These are phyloP conservation scores for Epinotia brunnichana DNA, from an alignment of 2,888 invertebrate species.

Conservation along the genomic window DNA sequence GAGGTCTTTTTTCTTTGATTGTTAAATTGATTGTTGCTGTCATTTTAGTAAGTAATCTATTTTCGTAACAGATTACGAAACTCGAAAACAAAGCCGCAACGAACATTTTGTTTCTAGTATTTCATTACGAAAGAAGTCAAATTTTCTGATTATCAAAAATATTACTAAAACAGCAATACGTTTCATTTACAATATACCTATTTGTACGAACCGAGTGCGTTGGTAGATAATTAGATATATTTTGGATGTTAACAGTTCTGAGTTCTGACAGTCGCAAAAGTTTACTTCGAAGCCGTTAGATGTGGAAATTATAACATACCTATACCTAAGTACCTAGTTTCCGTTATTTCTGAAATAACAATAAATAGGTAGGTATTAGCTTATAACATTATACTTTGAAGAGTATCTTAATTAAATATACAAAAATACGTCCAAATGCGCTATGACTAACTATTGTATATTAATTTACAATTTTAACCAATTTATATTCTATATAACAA, in stretches of 20 bases:
- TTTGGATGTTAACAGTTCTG: background rate
- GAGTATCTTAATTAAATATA: slow-evolving; percentile 5
- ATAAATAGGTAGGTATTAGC: too few species aligned
- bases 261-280: background rate
- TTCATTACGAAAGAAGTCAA: background rate
- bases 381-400: background rate
- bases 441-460: slow-evolving; percentile 30
- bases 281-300: background rate
- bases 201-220: background rate
- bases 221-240: background rate
- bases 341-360: too few species aligned
- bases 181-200: background rate
- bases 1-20: background rate
- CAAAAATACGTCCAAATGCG: slow-evolving; percentile 33
- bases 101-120: background rate
- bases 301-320: background rate
- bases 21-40: too few species aligned
- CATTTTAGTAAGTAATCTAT: background rate
- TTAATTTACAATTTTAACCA: slow-evolving; percentile 45
- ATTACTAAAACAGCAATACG: background rate
- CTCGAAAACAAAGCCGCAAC: background rate
- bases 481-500: slow-evolving; percentile 43
- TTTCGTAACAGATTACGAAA: background rate
- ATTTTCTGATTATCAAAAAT: background rate
- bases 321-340: too few species aligned